Conservation (phyloP, 2,113 vertebrate species). For the Australoheros scitulus region DNA sequence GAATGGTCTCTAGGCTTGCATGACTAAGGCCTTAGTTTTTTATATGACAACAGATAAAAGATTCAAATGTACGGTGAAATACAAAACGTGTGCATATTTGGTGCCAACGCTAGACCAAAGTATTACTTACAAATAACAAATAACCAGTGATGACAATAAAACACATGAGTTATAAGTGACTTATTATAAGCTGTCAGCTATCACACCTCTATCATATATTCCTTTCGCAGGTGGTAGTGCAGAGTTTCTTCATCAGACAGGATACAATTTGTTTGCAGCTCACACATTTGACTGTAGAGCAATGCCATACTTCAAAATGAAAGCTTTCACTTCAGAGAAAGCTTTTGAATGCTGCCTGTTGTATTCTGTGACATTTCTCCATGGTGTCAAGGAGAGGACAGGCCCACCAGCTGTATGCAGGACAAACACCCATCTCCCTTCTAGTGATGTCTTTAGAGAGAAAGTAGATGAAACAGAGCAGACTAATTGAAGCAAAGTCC, state of each 20-base stretch:
- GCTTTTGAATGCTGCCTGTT: conserved; percentile 33
- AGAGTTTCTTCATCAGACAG: conserved; percentile 30
- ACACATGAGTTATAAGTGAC: conserved; percentile 38
- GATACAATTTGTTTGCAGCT: conserved; percentile 38
- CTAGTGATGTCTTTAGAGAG: conserved; percentile 35
- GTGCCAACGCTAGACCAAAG: not conserved
- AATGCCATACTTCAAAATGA: conserved; percentile 28
- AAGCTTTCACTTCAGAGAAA: conserved; percentile 35
- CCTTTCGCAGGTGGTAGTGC: conserved; percentile 30
- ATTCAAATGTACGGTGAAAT: not conserved
- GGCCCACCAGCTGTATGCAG: conserved; percentile 30
- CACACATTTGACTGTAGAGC: conserved; percentile 37
- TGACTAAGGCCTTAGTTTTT: not conserved
- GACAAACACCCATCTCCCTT: conserved; percentile 39
- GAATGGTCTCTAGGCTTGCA: not conserved
- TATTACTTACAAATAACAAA: not conserved
- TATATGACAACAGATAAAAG: not conserved
- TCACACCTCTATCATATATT: conserved; percentile 39
- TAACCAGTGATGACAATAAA: conserved; percentile 29
- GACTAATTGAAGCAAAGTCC: conserved; percentile 72
- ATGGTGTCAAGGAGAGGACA: conserved; percentile 43
- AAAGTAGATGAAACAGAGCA: conserved; percentile 61
- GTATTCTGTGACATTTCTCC: conserved; percentile 6
- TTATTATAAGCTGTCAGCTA: conserved; percentile 48
- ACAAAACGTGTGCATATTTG: not conserved